Evolutionary conservation across 2,888 invertebrate genomes (phyloP), one percentile per base, ranked within the genome.

Genomic region (Selenia dentaria): DNA sequence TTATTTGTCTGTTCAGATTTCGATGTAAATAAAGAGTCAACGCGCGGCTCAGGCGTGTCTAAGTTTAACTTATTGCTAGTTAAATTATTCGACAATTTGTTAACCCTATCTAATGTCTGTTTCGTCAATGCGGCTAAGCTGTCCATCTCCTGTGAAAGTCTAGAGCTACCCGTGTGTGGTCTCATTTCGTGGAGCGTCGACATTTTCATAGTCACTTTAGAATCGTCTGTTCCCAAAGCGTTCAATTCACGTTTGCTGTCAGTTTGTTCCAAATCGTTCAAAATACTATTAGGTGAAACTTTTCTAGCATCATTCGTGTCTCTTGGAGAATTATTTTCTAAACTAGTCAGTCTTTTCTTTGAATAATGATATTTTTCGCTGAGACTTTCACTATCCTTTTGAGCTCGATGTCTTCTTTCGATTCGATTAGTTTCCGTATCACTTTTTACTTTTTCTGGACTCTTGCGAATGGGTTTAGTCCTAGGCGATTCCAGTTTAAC

Each of bases 61-160:
- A 84, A 70, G 71, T 80, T 82, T 72, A 82, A 67, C 74, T 87
- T 89, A 83, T 80, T 85, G 77, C 79, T 89, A 85, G 74, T 84
- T 82, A 88, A 84, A 80, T 91, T 92, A 82, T 80, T 91, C 54
- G 91, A 87, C 70, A 94, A 91, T 82, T 91, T 92, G 77, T 94
- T 93, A 66, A 94, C 93, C 70, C 93, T 92, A 74, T 93, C 93
- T 84, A 94, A 91, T 31, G 94, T 93, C 67, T 93, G 93, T 76
- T 92, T 92, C 38, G 94, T 94, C 64, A 93, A 85, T 22, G 92
- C 93, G 53, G 93, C 92, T 73, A 94, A 83, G 67, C 92, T 93
- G 62, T 94, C 93, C 87, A 94, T 92, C 71, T 92, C 91, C 62
- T 92, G 92, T 39, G 90, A 89, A 70, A 90, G 83, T 74, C 90